phyloP scores from a whole-genome alignment of 2,888 invertebrate genomes.

The Doris montereyensis region DNA sequence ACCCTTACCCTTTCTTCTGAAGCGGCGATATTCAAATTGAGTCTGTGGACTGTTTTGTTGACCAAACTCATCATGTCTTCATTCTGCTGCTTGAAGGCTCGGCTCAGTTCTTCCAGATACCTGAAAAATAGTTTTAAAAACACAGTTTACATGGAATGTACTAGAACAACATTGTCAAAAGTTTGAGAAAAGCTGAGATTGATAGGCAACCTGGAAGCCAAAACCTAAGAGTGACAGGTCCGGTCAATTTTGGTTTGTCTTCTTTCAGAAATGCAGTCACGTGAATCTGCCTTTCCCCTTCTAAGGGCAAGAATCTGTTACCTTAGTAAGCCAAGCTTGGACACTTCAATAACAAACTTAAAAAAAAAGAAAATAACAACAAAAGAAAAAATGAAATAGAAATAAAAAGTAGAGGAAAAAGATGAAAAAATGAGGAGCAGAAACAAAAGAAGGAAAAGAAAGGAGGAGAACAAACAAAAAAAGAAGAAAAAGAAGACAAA shows the following conservation, averaged over 20 bases:
- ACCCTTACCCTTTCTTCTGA: conserved; percentile 76
- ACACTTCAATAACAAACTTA: too few relatives aligned
- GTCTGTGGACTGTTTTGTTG: conserved; percentile 83
- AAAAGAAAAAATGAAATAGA: too few relatives aligned
- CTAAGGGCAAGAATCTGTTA: too few relatives aligned
- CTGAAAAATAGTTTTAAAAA: conserved; percentile 48
- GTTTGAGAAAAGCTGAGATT: neutral
- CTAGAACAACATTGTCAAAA: neutral
- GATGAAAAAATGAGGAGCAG: too few relatives aligned
- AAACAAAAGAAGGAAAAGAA: too few relatives aligned
- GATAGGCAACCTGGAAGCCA: neutral
- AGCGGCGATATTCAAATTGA: conserved; percentile 73
- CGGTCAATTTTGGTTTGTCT: neutral
- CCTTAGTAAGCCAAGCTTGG: too few relatives aligned
- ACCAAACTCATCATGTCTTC: conserved; percentile 91
- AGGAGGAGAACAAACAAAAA: too few relatives aligned
- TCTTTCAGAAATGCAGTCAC: too few relatives aligned
- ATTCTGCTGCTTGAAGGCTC: conserved; percentile 95
- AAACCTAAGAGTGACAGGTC: neutral
- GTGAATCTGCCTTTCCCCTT: too few relatives aligned
- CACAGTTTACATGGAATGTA: neutral
- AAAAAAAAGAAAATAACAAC: too few relatives aligned
- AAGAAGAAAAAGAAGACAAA: too few relatives aligned
- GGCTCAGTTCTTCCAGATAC: conserved; percentile 95
- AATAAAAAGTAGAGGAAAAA: too few relatives aligned